Evolutionary conservation across 2,888 invertebrate genomes (phyloP), one percentile per base, ranked within the genome.

Genomic region (Melinaea menophilus): DNA sequence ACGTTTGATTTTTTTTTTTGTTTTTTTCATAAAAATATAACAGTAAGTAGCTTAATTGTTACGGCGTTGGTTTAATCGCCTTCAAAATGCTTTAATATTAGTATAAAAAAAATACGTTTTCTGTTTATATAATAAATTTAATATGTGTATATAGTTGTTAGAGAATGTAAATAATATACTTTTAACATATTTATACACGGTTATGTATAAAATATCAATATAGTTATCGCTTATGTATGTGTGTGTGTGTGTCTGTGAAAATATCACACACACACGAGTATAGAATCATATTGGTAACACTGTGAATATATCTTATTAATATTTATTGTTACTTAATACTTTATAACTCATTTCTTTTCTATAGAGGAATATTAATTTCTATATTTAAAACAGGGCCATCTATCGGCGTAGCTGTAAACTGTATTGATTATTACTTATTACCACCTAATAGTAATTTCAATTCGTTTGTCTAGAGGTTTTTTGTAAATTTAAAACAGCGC

Each of bases 71-170:
- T 85, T 88, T 86, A 75, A 82, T 85, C 83, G 90, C 90, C 90
- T 90, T 89, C 82, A 80, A 81, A 84, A 88, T 87, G 90, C 90
- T 90, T 90, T 89, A 89, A 90, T 72, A 79, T 82, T 87, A 88
- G 85, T 82, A 83, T 84, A 85, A 55, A 80, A 79, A 79, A 75
- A 81, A 74, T 78, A 80, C 78, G 22, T 77, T 76, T 75, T 73
- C 68, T 66, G 58, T 67, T 71, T 69, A 70, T 73, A 70, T 62
- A 72, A 71, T 74, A 82, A 82, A 82, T 83, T 81, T 85, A 86
- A 69, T 65, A 85, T 88, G 84, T 90, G 86, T 88, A 90, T 87
- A 89, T 89, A 89, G 82, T 77, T 82, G 85, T 84, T 87, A 87
- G 85, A 72, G 74, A 73, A 78, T 89, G 90, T 89, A 89, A 81